Evolutionary conservation across 2,888 invertebrate genomes (phyloP), one percentile per base, ranked within the genome.

Genomic region (Xestoiulus laeticollis): DNA sequence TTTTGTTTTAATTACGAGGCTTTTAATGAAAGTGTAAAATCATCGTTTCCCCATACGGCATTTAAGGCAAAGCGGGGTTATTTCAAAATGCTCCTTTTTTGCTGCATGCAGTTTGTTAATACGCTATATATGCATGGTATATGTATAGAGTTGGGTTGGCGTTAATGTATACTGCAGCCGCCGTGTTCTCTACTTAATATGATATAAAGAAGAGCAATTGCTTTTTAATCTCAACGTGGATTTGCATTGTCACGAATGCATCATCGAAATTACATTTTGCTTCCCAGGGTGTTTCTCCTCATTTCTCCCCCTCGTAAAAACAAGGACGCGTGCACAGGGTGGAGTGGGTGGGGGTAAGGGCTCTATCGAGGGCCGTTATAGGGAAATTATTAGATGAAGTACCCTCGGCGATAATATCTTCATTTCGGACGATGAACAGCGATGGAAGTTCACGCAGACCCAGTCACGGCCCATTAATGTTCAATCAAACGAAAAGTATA

Each of bases 211-310:
- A 59, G 59, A 83, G 38, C 83, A 83, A 83, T 83, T 38, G 38
- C 83, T 83, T 83, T 83, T 83, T 83, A 83, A 83, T 83, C 83
- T 83, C 83, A 83, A 83, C 83, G 38, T 83, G 32, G 83, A 83
- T 32, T 59, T 86, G 86, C 86, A 86, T 86, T 32, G 86, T 86
- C 86, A 86, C 59, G 86, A 59, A 44, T 48, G 32, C 86, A 86
- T 86, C 86, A 86, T 44, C 86, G 44, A 86, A 86, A 86, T 86
- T 86, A 33, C 86, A 86, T 86, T 86, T 86, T 86, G 14, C 19
- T 22, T 12, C 14, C 33, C 85, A n/a, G n/a, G n/a, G n/a, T n/a
- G n/a, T n/a, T n/a, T n/a, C n/a, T n/a, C n/a, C n/a, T n/a, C n/a
- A n/a, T n/a, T 33, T 30, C 85, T 32, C n/a, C 33, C 2, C n/a